Percentiles rank a stretch among this genome's conserved stretches.
Conservation (phyloP, 1,140 invertebrate genomes). For the Macrocentrus cingulum region DNA sequence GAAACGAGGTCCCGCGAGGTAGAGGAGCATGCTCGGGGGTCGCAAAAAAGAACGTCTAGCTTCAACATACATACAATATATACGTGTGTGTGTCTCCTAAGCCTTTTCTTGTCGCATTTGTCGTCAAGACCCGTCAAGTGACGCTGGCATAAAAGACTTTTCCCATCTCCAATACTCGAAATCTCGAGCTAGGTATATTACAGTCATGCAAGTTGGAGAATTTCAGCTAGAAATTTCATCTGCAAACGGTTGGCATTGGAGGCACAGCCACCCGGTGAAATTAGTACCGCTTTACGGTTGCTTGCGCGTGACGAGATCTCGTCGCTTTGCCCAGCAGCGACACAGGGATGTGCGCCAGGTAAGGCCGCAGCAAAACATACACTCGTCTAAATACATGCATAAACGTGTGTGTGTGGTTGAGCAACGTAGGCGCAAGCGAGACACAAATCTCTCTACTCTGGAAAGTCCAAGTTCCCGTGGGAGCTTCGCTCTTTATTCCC, state of each 20-base stretch:
- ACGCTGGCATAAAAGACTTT: too few species aligned
- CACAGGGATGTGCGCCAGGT: constrained; percentile 4
- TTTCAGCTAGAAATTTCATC: constrained; percentile 7
- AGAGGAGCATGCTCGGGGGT: too few species aligned
- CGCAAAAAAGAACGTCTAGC: not conserved
- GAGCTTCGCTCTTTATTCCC: constrained; percentile 33
- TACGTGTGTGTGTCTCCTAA: too few species aligned
- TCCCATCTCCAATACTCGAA: not conserved
- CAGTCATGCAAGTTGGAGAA: not conserved
- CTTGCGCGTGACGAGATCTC: constrained; percentile 29
- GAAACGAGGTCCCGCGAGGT: not conserved
- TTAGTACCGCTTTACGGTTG: constrained; percentile 44
- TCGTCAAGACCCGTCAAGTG: too few species aligned
- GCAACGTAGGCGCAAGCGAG: not conserved
- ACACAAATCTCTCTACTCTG: constrained; percentile 6
- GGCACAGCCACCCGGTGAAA: constrained; percentile 29
- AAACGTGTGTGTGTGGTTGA: not conserved
- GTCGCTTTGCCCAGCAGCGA: constrained; percentile 10
- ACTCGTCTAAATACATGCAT: too few species aligned
- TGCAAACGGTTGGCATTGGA: not conserved
- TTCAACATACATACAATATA: too few species aligned
- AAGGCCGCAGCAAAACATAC: too few species aligned
- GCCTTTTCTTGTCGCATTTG: too few species aligned
- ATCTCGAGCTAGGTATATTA: not conserved
- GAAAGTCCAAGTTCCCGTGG: constrained; percentile 13